Base-by-base conservation (phyloP, 2,113 vertebrate genomes). In the Poeciliopsis retropinna region DNA sequence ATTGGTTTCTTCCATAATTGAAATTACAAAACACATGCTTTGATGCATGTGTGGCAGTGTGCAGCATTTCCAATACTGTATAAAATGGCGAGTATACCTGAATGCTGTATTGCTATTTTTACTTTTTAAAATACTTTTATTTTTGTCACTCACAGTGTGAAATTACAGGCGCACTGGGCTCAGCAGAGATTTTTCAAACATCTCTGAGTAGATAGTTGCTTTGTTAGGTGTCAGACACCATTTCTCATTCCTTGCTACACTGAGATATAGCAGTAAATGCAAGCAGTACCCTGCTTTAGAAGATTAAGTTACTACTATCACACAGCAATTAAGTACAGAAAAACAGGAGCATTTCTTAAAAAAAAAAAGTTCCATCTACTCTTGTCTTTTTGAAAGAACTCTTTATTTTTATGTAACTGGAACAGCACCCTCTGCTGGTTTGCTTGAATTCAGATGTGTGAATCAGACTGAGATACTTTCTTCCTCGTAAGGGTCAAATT, bases 371-470 rank as follows among this genome's bases (percentile, higher is more conserved):
- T 37, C 27, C 13, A 72, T 44, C 34, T 3, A 29, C 19, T 11
- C 27, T 44, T 44, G 34, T 41, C 10, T 4, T 39, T 15, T n/a
- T 28, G 7, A 34, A 60, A 34, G 6, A 7, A 19, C 27, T 25
- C 34, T 22, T 5, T 25, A 13, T 44, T 22, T 29, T 28, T 65
- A n/a, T 47, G 25, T 9, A 22, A 34, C 7, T n/a, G n/a, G n/a
- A 65, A 57, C 13, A n/a, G 25, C 44, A 17, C 63, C 41, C 44
- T 57, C 44, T 73, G 63, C 7, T 73, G 62, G 62, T 25, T 65
- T n/a, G 8, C 9, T 54, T 37, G 9, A 34, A 29, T 57, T 65
- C 9, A 57, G 30, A 57, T 27, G 14, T 28, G 9, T 29, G 30
- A 30, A 14, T 27, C 32, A 32, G 47, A n/a, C 7, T 30, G 44